Base-by-base conservation (phyloP, 2,113 vertebrate species). In the Apodemus sylvaticus region DNA sequence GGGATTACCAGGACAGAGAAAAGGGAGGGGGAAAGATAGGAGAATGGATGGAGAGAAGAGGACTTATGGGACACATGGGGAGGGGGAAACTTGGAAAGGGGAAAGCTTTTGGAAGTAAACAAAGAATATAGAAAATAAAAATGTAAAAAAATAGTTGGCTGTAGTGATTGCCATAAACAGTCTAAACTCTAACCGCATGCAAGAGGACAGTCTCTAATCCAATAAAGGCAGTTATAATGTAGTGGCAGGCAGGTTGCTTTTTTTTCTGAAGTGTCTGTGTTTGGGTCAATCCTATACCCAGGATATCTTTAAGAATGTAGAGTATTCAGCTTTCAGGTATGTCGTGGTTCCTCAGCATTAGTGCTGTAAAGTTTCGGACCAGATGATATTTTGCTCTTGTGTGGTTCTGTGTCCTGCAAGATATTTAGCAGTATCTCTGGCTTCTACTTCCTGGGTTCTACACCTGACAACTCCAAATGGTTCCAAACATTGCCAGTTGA, bases 281-380 rank as follows among this genome's bases (percentile, higher is more conserved):
- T 66, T 64, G 60, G 60, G 24, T 73, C 81, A 77, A 45, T 94
- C 88, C 51, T 34, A 45, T n/a, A 73, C 42, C 39, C 16, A 92
- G 79, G 62, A 92, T 77, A 86, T 87, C 74, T 89, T 93, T 26
- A 82, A 60, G 73, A 93, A 89, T 36, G 45, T 60, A 7, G 16
- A 86, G 19, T 53, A 55, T 74, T 77, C 93, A 36, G 36, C 76
- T 96, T 95, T 93, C 53, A n/a, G 58, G 68, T 78, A 1, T 48
- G 77, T 24, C 39, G 17, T 26, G n/a, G 22, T 83, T 87, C 83
- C 36, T 93, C 60, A 82, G 5, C 14, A 70, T 71, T 34, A 7
- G 34, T 34, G 39, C 20, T 39, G 39, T 78, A 79, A 68, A 24
- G 20, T 66, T 83, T 95, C 90, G 76, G 31, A 77, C 26, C n/a